phyloP scores from a whole-genome alignment of 2,888 invertebrate species.

The Macrophya alboannulata region DNA sequence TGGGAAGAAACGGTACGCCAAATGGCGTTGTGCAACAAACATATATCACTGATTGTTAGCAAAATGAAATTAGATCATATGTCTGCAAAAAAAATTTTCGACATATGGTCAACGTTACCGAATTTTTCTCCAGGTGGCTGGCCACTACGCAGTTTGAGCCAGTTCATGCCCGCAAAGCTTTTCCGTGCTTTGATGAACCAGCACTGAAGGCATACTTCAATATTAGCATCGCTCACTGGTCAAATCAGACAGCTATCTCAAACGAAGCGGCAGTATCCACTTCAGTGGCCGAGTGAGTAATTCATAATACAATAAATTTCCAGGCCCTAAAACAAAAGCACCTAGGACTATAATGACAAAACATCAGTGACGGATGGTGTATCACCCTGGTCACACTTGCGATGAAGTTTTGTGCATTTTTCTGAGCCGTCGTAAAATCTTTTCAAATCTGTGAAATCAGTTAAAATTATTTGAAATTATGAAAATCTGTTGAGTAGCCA shows the following conservation, averaged over 20 bases:
- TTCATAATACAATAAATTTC: not conserved
- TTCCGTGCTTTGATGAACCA: conserved; percentile 89
- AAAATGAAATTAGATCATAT: not conserved
- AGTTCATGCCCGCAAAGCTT: conserved; percentile 85
- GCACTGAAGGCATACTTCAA: conserved; percentile 85
- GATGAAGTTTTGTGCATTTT: not conserved
- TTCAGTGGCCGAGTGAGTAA: conserved; percentile 29
- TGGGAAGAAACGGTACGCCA: no score
- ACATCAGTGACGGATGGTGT: no score
- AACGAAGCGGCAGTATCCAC: conserved; percentile 19
- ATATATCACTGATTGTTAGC: not conserved
- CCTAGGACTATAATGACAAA: not conserved
- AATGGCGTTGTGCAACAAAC: not conserved
- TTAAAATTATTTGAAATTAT: no score
- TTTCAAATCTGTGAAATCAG: not conserved
- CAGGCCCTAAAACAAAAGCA: not conserved
- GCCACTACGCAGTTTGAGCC: conserved; percentile 86
- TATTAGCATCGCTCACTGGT: conserved; percentile 83
- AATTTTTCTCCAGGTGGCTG: conserved; percentile 80
- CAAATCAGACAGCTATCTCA: conserved; percentile 47
- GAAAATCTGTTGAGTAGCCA: no score
- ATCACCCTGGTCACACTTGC: not conserved
- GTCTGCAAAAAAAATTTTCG: not conserved
- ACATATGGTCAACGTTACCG: not conserved
- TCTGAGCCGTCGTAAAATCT: not conserved